Evolutionary conservation across 2,888 invertebrate genomes (phyloP), one percentile per base, ranked within the genome.

Genomic region (Drosophila pseudotakahashii): DNA sequence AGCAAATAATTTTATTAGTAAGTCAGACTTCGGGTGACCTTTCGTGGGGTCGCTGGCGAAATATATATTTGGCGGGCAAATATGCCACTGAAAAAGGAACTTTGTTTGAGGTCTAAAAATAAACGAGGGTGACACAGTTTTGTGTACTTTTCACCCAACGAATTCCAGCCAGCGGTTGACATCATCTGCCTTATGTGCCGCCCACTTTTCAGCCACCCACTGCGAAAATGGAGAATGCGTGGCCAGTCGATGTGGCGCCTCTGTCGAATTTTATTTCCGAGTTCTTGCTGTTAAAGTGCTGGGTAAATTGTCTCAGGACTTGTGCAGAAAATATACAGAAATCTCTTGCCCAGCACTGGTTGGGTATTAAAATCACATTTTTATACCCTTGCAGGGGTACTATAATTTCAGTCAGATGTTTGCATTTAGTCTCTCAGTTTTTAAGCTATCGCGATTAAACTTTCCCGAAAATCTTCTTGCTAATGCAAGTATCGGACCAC

Each of bases 211-310:
- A 36, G 62, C 39, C 62, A 37, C 61, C 54, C 39, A 52, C 58
- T 50, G 72, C 14, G 41, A 39, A 42, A 19, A 34, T 37, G 66
- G 69, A 51, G 73, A 44, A 44, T 48, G 61, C 68, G 71, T 69
- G 63, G 66, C 54, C 61, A 85, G 86, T 80, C 81, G 26, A 32
- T 14, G 48, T 32, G 83, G 74, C 86, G 81, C 83, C 81, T 14
- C 47, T 55, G 50, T 52, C 57, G 34, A 58, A 57, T 71, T 79
- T 77, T 81, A 85, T 75, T 75, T 55, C 34, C 53, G n/a, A 47
- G 37, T 41, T 48, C 19, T 32, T 41, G 50, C 60, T 62, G 37
- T 48, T 42, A 53, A 54, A 57, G 41, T 7, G n/a, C 16, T 30
- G 14, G n/a, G 1, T 0, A 19, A 42, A 11, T 9, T n/a, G 9